Evolutionary conservation across 2,888 invertebrate species (phyloP).

Genomic region (Scrobipalpa costella): DNA sequence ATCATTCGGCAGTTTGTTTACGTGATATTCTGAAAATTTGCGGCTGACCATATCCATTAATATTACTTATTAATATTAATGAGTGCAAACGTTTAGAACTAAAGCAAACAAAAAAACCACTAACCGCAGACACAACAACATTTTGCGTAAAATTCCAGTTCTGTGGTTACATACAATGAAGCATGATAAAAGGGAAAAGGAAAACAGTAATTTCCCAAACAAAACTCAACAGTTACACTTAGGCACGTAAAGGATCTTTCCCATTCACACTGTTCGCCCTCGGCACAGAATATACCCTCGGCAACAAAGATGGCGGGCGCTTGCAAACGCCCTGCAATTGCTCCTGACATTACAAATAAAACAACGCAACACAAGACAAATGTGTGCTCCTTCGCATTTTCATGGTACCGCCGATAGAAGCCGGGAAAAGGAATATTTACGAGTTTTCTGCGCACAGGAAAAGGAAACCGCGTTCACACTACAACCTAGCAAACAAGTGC

Average conservation of each 20-base stretch:
- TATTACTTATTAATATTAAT: too few relatives aligned
- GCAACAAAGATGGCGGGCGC: too few relatives aligned
- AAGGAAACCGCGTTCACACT: constrained; percentile 20
- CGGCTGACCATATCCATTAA: too few relatives aligned
- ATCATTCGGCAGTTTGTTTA: too few relatives aligned
- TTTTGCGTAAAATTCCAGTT: background rate
- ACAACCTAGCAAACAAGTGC: constrained; percentile 32
- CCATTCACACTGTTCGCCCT: constrained; percentile 39
- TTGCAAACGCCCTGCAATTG: constrained; percentile 33
- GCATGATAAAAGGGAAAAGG: background rate
- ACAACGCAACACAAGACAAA: constrained; percentile 31
- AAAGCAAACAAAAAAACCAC: background rate
- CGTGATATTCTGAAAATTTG: too few relatives aligned
- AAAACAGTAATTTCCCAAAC: constrained; percentile 13
- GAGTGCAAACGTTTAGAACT: too few relatives aligned
- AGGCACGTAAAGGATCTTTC: constrained; percentile 39
- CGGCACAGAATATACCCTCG: constrained; percentile 38
- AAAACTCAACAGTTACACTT: constrained; percentile 24
- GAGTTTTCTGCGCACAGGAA: constrained; percentile 20
- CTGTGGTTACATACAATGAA: background rate
- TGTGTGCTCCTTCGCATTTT: constrained; percentile 29
- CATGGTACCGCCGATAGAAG: constrained; percentile 24
- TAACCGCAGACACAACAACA: background rate
- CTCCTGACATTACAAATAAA: constrained; percentile 35
- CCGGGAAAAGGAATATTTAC: constrained; percentile 22